phyloP scores from a whole-genome alignment of 2,113 vertebrate species.

The Rafetus swinhoei region DNA sequence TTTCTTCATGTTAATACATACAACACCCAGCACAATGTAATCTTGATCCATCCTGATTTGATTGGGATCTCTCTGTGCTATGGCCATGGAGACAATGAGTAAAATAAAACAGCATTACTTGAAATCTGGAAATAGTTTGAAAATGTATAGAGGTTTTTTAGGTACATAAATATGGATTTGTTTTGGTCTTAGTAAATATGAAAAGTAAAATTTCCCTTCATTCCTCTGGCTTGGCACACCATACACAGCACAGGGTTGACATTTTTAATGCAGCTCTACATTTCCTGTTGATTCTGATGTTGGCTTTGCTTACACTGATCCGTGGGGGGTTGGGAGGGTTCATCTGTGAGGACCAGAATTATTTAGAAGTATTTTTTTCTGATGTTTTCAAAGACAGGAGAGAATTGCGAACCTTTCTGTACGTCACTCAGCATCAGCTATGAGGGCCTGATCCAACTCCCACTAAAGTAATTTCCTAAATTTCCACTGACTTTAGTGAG shows the following conservation, averaged over 20 bases:
- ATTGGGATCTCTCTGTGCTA: not conserved
- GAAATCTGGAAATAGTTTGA: not conserved
- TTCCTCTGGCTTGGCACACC: not conserved
- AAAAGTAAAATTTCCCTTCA: not conserved
- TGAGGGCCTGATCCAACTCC: not conserved
- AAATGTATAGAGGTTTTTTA: not conserved
- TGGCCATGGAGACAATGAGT: not conserved
- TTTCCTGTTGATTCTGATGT: not conserved
- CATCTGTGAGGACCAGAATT: not conserved
- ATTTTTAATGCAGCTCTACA: not conserved
- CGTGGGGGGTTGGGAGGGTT: rapidly evolving
- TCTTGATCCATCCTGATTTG: not conserved
- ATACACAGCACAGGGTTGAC: not conserved
- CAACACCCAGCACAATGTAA: not conserved
- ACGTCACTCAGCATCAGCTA: not conserved
- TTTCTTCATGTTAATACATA: not conserved
- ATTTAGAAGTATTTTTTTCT: not conserved
- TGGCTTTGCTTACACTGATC: not conserved
- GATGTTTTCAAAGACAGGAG: not conserved
- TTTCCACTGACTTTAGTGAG: not conserved
- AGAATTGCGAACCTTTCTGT: not conserved
- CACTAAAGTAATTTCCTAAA: not conserved
- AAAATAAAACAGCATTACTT: not conserved
- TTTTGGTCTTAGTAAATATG: not conserved
- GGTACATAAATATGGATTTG: not conserved